Percentiles rank a stretch among this genome's conserved stretches.
Conservation (phyloP, 2,888 invertebrate species). For the Lasioglossum calceatum region DNA sequence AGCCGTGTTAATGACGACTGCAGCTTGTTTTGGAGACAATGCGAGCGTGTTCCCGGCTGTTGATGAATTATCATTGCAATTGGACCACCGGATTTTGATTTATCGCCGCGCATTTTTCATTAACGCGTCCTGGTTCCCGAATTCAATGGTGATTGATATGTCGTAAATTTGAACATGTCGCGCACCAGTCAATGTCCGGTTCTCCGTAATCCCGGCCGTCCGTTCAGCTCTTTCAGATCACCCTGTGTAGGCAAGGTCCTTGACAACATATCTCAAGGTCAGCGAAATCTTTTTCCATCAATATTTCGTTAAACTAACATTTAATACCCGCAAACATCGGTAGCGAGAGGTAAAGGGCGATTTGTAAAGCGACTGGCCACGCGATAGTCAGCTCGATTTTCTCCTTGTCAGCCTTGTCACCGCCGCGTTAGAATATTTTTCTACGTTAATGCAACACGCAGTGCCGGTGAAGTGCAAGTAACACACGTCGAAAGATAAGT, state of each 20-base stretch:
- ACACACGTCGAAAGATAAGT: neutral
- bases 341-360: neutral
- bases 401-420: neutral
- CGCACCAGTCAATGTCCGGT: neutral
- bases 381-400: neutral
- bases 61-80: neutral
- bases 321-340: neutral
- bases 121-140: neutral
- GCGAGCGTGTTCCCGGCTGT: neutral
- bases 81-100: neutral
- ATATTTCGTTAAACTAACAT: neutral
- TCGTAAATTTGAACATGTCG: neutral
- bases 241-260: neutral
- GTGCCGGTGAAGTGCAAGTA: neutral
- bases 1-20: neutral
- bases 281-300: neutral
- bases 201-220: neutral
- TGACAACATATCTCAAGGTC: neutral
- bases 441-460: neutral
- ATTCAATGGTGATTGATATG: constrained; percentile 1
- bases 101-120: neutral
- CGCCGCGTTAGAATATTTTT: neutral
- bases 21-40: neutral
- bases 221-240: neutral
- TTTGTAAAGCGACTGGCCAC: neutral